A percentile compares a stretch with the other conserved stretches of the same genome.
Evolutionary conservation across 2,888 invertebrate species (phyloP).

Genomic region (Aporophyla lueneburgensis): DNA sequence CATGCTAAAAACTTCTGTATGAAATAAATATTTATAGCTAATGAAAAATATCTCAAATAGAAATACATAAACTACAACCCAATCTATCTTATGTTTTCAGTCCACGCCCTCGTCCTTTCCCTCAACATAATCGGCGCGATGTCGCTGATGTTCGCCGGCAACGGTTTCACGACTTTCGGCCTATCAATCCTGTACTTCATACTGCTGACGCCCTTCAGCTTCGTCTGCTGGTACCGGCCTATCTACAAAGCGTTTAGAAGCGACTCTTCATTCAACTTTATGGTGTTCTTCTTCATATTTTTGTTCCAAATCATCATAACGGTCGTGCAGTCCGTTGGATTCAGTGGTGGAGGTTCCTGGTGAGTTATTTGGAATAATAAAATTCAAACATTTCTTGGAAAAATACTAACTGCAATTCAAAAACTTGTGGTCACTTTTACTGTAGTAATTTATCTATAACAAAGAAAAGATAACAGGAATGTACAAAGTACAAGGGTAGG

Average conservation of each 20-base stretch:
- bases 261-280: slow-evolving; percentile 99
- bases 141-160: slow-evolving; percentile 92
- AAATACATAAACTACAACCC: background rate
- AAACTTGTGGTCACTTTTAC: background rate
- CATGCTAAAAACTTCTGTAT: background rate
- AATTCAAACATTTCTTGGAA: background rate
- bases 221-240: slow-evolving; percentile 99
- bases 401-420: background rate
- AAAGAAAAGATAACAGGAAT: slow-evolving; percentile 18
- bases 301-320: slow-evolving; percentile 98
- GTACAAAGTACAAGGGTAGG: background rate
- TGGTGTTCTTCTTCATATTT: slow-evolving; percentile 99
- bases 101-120: slow-evolving; percentile 96
- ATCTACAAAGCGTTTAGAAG: slow-evolving; percentile 99
- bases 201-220: slow-evolving; percentile 98
- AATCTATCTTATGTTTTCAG: slow-evolving; percentile 87
- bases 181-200: slow-evolving; percentile 97
- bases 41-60: too few relatives aligned
- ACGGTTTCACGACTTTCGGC: slow-evolving; percentile 94
- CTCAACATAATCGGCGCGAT: slow-evolving; percentile 97
- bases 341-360: slow-evolving; percentile 96
- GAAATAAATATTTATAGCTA: background rate
- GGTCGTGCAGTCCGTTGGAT: slow-evolving; percentile 96
- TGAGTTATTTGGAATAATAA: slow-evolving; percentile 85
- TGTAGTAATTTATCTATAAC: background rate